phyloP scores from a whole-genome alignment of 2,113 vertebrate species.

The Triplophysa tibetana region DNA sequence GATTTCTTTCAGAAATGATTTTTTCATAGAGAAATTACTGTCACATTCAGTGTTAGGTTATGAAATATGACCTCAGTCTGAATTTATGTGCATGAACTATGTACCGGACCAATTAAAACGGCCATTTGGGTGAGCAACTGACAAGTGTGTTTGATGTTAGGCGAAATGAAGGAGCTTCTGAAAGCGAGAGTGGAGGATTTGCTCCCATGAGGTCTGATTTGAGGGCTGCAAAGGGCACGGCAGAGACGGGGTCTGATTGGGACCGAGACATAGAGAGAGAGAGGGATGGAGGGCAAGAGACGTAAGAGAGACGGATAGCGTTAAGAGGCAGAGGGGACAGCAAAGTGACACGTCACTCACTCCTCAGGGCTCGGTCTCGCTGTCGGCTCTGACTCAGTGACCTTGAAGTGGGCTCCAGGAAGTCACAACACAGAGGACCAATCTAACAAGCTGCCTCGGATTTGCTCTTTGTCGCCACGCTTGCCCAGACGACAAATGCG shows the following conservation, averaged over 20 bases:
- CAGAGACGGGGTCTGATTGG: constrained; percentile 26
- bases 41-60: constrained; percentile 25
- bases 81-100: constrained; percentile 54
- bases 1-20: too few species aligned
- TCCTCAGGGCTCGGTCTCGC: constrained; percentile 64
- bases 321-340: constrained; percentile 57
- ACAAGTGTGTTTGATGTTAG: constrained; percentile 51
- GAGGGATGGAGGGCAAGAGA: constrained; percentile 18
- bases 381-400: constrained; percentile 71
- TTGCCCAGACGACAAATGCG: neutral
- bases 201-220: constrained; percentile 51
- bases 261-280: constrained; percentile 20
- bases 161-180: constrained; percentile 39
- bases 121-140: constrained; percentile 50
- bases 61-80: constrained; percentile 48
- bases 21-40: constrained; percentile 21
- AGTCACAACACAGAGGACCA: constrained; percentile 59
- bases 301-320: constrained; percentile 38
- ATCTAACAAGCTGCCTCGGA: constrained; percentile 55
- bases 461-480: constrained; percentile 23
- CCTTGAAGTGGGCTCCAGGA: constrained; percentile 69
- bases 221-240: constrained; percentile 36
- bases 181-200: constrained; percentile 50
- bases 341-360: constrained; percentile 71
- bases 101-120: constrained; percentile 53